Percentiles rank a stretch among this genome's conserved stretches.
phyloP scores from a whole-genome alignment of 2,113 vertebrate species.

The Phyllostomus discolor region DNA sequence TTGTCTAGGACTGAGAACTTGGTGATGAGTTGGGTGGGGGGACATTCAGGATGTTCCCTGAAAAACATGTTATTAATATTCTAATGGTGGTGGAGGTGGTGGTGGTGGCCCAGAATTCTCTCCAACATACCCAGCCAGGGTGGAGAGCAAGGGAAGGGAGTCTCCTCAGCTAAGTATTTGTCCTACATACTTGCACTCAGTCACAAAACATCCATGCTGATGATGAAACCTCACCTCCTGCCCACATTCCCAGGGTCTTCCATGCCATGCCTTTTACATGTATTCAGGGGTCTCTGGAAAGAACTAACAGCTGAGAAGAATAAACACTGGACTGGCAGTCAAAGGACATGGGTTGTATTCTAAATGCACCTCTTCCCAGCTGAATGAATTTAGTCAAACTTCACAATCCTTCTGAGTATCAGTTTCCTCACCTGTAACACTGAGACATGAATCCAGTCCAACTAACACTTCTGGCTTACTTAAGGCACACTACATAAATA shows the following conservation, averaged over 20 bases:
- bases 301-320: not conserved
- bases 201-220: not conserved
- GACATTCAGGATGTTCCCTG: not conserved
- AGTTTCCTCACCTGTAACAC: not conserved
- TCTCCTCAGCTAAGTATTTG: not conserved
- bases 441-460: not conserved
- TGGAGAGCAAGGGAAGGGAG: conserved; percentile 28
- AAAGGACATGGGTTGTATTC: not conserved
- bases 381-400: not conserved
- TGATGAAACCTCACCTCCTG: not conserved
- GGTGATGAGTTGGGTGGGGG: not conserved
- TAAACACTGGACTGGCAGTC: not conserved
- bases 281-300: not conserved
- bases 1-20: not conserved
- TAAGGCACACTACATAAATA: not conserved
- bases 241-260: not conserved
- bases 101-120: conserved; percentile 36
- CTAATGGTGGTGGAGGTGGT: not conserved
- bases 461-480: not conserved
- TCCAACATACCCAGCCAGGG: conserved; percentile 9
- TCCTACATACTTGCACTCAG: not conserved
- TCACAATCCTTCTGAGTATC: not conserved
- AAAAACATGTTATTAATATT: conserved; percentile 33
- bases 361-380: not conserved
- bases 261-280: fast-evolving